Conservation (phyloP, 2,888 invertebrate genomes). For the Lepidochrysops patricia region DNA sequence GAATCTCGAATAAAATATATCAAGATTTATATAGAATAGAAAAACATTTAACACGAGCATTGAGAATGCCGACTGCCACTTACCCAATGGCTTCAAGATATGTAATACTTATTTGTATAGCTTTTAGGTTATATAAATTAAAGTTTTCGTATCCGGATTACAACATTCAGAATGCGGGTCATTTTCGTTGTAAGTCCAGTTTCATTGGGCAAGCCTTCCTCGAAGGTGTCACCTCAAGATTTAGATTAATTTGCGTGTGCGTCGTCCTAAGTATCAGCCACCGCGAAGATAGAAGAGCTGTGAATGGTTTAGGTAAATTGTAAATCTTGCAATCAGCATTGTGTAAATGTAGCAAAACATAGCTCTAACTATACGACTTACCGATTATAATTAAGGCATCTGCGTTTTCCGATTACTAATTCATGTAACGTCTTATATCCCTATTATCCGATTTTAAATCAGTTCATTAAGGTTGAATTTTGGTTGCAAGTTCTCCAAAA, state of each 20-base stretch:
- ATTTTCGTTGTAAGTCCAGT: background rate
- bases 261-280: conserved; percentile 7
- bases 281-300: background rate
- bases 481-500: background rate
- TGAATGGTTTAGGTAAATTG: conserved; percentile 3
- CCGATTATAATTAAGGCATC: background rate
- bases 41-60: background rate
- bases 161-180: background rate
- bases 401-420: background rate
- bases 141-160: background rate
- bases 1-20: background rate
- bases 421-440: background rate
- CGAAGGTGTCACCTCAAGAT: conserved; percentile 5
- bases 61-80: background rate
- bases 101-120: background rate
- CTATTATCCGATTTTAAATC: background rate
- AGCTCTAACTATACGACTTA: background rate
- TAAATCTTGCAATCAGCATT: background rate
- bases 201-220: background rate
- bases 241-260: background rate
- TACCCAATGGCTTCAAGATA: conserved; percentile 4
- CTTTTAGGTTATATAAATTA: background rate
- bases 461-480: background rate
- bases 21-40: background rate
- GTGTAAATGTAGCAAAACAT: background rate